Evolutionary conservation across 2,888 invertebrate species (phyloP).

Genomic region (Amiota minor): DNA sequence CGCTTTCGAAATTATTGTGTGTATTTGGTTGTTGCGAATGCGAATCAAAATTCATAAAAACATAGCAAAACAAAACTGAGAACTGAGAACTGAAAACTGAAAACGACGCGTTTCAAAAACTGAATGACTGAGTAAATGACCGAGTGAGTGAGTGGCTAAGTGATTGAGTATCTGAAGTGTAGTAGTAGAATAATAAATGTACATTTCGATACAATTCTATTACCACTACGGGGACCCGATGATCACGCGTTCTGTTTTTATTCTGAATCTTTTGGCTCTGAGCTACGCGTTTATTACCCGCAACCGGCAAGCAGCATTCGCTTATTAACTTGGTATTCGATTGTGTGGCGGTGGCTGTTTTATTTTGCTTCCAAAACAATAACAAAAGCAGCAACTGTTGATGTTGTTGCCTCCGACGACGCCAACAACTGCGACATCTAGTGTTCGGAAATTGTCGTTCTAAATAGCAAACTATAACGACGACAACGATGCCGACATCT

Average conservation of each 20-base stretch:
- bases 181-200: too few relatives aligned
- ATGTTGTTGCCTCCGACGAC: slow-evolving; percentile 1
- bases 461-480: neutral
- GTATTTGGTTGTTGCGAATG: too few relatives aligned
- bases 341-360: slow-evolving; percentile 64
- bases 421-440: slow-evolving; percentile 9
- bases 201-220: too few relatives aligned
- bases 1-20: too few relatives aligned
- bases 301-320: slow-evolving; percentile 58
- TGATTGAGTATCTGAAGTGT: too few relatives aligned
- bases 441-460: slow-evolving; percentile 12
- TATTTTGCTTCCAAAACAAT: slow-evolving; percentile 64
- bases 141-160: neutral
- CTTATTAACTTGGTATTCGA: slow-evolving; percentile 68
- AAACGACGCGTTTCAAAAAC: too few relatives aligned
- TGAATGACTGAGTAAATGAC: neutral
- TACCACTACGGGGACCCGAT: neutral
- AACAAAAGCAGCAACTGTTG: slow-evolving; percentile 23
- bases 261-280: slow-evolving; percentile 15
- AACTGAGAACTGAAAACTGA: too few relatives aligned
- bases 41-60: too few relatives aligned
- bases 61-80: too few relatives aligned
- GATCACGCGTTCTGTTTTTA: slow-evolving; percentile 19
- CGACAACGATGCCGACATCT: neutral
- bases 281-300: slow-evolving; percentile 15